Base-by-base conservation (phyloP, 2,888 invertebrate species). In the Phorcus lineatus region DNA sequence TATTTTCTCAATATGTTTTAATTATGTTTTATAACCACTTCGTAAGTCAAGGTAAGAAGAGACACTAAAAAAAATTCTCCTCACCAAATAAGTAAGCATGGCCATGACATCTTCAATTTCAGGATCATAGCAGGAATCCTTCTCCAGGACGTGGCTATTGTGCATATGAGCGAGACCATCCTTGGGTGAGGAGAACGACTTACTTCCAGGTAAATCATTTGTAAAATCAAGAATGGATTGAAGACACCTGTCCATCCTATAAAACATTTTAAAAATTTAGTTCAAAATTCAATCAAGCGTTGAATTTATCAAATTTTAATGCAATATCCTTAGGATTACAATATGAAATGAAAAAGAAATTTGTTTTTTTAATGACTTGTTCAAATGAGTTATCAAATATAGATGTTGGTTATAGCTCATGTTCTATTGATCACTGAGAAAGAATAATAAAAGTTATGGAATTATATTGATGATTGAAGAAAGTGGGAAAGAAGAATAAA, bases 81-180 rank as follows among this genome's bases (percentile, higher is more conserved):
- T 86, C 85, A 92, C 91, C 74, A 91, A 87, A 83, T 91, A 89
- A 75, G 85, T 83, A 0, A 92, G 86, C 16, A 92, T 88, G 36
- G 88, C 87, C 13, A 88, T 86, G 19, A 91, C 86, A 75, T 90
- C 90, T 31, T 90, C 91, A n/a, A 88, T 81, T 40, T 91, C 91
- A 7, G 91, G 91, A 78, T 92, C 92, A 80, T 91, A 91, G 80
- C 92, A 92, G 0, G 90, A 88, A 47, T 89, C 89, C 79, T 92
- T 91, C 84, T 92, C 91, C 78, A 92, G 83, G 24, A 88, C 84
- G 80, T 90, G 89, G 66, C 86, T 87, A 79, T 89, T 89, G 22
- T 89, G 85, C 87, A 91, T 89, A 80, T 88, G 86, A 0, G 86
- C 82, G 9, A 92, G 82, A 17, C 90, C 91, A 82, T 91, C 91